These are phyloP conservation scores for Scalopus aquaticus DNA, from an alignment of 2,113 vertebrate genomes.

Conservation along the genomic window DNA sequence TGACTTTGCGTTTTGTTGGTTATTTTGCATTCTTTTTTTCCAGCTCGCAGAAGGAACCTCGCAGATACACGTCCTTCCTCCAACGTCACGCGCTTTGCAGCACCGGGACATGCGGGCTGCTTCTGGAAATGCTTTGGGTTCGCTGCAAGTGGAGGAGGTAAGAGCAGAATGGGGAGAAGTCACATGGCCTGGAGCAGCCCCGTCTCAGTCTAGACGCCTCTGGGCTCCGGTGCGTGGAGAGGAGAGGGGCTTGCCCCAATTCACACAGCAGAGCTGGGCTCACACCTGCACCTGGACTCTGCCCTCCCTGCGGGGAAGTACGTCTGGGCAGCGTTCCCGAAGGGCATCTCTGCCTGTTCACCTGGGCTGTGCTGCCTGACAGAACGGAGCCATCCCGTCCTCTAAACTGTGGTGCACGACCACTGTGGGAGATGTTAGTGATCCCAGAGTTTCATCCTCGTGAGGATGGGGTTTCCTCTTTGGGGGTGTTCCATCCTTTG, in stretches of 20 bases:
- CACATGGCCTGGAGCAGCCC: accelerated
- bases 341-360: not conserved
- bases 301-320: accelerated
- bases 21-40: conserved; percentile 30
- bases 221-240: not conserved
- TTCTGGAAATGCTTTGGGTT: not conserved
- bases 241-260: not conserved
- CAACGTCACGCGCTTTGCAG: not conserved
- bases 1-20: conserved; percentile 56
- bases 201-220: accelerated
- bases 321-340: accelerated
- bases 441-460: accelerated
- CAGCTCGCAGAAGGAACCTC: conserved; percentile 33
- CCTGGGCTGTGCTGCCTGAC: accelerated
- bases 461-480: not conserved
- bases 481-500: not conserved
- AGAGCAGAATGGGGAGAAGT: no score
- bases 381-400: accelerated
- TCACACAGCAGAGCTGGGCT: not conserved
- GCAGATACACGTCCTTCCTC: not conserved
- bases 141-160: no score
- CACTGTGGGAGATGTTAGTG: accelerated
- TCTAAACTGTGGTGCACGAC: not conserved
- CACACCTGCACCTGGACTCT: not conserved
- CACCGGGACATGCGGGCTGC: conserved; percentile 19